Percentiles rank a stretch among this genome's conserved stretches.
These are phyloP conservation scores for Salticus scenicus DNA, from an alignment of 2,888 invertebrate genomes.

Conservation along the genomic window DNA sequence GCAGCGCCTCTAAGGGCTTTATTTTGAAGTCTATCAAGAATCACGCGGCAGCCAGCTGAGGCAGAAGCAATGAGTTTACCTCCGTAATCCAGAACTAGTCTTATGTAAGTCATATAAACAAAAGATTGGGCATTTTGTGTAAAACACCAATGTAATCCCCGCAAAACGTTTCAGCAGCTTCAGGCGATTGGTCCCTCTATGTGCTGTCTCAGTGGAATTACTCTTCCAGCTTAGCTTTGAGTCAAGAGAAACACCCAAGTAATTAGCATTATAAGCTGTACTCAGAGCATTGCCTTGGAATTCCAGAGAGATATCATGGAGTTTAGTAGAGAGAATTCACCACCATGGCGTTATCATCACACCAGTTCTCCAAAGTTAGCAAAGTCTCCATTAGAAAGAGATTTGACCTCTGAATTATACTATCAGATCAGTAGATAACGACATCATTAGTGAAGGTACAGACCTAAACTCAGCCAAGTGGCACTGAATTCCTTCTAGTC, in stretches of 20 bases:
- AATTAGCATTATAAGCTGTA: background rate
- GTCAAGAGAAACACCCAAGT: background rate
- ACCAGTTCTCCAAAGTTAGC: background rate
- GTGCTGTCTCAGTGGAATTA: background rate
- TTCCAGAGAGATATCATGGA: background rate
- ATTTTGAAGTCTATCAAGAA: background rate
- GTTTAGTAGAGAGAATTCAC: slow-evolving; percentile 8
- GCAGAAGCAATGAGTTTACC: background rate
- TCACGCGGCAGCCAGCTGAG: background rate
- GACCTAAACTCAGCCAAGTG: too few species aligned
- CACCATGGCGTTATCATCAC: background rate
- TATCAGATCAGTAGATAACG: too few species aligned
- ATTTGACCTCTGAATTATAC: background rate
- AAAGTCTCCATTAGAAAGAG: background rate
- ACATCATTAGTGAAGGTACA: too few species aligned
- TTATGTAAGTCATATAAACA: background rate
- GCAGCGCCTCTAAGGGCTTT: slow-evolving; percentile 1
- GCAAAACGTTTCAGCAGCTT: background rate
- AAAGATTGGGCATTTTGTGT: background rate
- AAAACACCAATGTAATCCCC: background rate
- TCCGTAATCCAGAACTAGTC: background rate
- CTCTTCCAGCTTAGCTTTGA: background rate
- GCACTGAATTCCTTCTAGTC: too few species aligned
- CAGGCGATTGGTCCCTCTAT: background rate
- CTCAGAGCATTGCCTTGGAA: background rate